These are phyloP conservation scores for Haemorhous mexicanus DNA, from an alignment of 2,113 vertebrate genomes.

Conservation along the genomic window DNA sequence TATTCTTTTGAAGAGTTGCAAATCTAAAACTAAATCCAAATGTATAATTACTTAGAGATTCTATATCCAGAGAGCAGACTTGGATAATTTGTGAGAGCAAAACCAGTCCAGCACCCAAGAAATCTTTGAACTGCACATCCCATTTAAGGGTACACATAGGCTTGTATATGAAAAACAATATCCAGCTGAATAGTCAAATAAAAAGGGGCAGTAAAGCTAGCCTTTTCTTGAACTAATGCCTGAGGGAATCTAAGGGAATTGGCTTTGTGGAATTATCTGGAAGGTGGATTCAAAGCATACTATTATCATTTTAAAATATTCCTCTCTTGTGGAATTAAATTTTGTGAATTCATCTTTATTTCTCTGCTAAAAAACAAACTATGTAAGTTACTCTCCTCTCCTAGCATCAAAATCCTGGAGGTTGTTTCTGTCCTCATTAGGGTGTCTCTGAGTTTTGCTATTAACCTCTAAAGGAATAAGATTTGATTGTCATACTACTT, in stretches of 20 bases:
- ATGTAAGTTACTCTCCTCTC: background rate
- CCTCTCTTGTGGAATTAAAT: background rate
- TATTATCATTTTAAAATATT: background rate
- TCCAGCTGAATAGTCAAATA: background rate
- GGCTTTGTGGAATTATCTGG: background rate
- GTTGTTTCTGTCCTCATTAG: background rate
- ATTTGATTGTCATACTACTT: constrained; percentile 27
- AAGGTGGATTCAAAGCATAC: background rate
- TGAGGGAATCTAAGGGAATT: background rate
- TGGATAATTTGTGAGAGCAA: background rate
- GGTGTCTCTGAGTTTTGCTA: background rate
- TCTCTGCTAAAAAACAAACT: background rate
- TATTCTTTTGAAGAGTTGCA: constrained; percentile 39
- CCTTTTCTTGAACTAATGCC: background rate
- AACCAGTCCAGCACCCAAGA: background rate
- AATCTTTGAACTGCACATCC: constrained; percentile 8
- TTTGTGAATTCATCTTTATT: background rate
- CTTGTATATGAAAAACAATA: background rate
- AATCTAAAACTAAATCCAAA: constrained; percentile 44
- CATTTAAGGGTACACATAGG: background rate
- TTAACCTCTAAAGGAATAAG: background rate
- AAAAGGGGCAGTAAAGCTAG: background rate
- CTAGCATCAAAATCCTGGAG: background rate
- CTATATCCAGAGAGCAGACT: background rate
- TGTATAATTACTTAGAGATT: constrained; percentile 17